Base-by-base conservation (phyloP, 92 coral and sea anemone species). In the Epizoanthus ramosus region DNA sequence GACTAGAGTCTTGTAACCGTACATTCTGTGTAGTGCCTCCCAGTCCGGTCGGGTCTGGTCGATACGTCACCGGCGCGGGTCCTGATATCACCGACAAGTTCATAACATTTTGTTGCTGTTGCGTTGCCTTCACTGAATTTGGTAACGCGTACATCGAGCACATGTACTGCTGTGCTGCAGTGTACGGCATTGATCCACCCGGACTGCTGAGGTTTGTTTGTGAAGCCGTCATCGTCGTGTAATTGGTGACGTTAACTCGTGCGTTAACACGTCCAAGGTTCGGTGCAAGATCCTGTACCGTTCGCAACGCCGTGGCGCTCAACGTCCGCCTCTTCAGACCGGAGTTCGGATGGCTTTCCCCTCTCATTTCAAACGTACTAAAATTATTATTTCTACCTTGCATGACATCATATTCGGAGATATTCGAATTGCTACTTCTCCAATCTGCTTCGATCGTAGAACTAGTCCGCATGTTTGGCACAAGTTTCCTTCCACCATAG, bases 31-130 rank as follows among this genome's bases (percentile, higher is more conserved):
- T 71, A 4, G 75, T 21, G 17, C 63, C 67, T 24, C 35, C 85
- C 16, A 61, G 57, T 59, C 80, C 69, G 22, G 82, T 33, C 22
- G 88, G 80, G 63, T 90, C 92, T 4, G 95, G 57, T 80, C 98
- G 88, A 50, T 94, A 87, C 57, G 82, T 84, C 23, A 96, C 92
- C 10, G 99, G 99, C 12, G 99, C 99, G 7, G 98, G 99, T n/a
- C 99, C 99, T 9, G 99, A 92, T 52, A 96, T 96, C 53, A 96
- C 99, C 61, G 97, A 94, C 57, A 96, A 86, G 57, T 89, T 94
- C 89, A 94, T 73, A 57, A 84, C 84, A 21, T 79, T 87, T 66
- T 91, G 94, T n/a, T 84, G 87, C 58, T 89, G 96, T 22, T 95
- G 95, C 31, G 97, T 89, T 68, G 94, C 97, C 63, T 96, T 96